phyloP scores from a whole-genome alignment of 2,797 vertebrate species.

The Sebastes trivittatus region DNA sequence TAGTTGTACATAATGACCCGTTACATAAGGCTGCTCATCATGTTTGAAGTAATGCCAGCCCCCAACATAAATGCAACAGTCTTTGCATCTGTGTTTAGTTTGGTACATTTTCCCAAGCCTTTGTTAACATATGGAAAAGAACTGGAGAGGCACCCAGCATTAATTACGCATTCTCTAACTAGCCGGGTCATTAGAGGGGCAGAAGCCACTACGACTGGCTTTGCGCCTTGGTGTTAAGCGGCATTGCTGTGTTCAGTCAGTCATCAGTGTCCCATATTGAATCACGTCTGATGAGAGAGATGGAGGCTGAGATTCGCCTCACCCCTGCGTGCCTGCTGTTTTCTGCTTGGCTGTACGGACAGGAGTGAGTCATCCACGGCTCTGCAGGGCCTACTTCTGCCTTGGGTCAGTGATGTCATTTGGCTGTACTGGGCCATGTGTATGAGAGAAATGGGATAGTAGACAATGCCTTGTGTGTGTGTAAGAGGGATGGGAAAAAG shows the following conservation, averaged over 20 bases:
- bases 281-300: constrained; percentile 55
- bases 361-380: constrained; percentile 65
- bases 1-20: too few relatives aligned
- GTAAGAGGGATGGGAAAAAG: neutral
- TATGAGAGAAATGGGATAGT: neutral
- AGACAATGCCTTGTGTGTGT: constrained; percentile 16
- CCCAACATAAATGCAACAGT: too few relatives aligned
- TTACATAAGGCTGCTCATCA: too few relatives aligned
- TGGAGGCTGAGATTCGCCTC: constrained; percentile 22
- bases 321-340: constrained; percentile 42
- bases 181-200: neutral
- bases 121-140: neutral
- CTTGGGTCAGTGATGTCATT: constrained; percentile 67
- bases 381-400: constrained; percentile 44
- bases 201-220: neutral
- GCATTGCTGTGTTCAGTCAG: constrained; percentile 34
- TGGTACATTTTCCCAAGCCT: neutral
- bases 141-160: neutral
- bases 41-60: too few relatives aligned
- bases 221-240: constrained; percentile 24
- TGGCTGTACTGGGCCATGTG: constrained; percentile 27
- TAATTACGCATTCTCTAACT: neutral
- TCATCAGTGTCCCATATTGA: constrained; percentile 37
- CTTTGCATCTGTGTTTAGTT: neutral
- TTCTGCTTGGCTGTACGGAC: constrained; percentile 33